Conservation (phyloP, 1,140 invertebrate genomes). For the Ditylenchus dipsaci region DNA sequence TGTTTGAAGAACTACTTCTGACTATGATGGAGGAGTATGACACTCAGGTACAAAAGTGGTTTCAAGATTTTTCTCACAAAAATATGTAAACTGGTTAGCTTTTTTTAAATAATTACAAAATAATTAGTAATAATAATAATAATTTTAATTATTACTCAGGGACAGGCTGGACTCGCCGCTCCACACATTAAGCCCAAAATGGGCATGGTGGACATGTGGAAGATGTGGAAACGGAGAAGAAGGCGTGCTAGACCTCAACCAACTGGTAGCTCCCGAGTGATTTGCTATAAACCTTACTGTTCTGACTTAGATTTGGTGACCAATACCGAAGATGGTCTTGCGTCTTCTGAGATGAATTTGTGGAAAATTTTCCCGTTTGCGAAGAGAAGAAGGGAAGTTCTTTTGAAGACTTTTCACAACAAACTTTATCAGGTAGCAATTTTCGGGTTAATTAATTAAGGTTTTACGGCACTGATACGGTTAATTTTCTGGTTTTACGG, state of each 20-base stretch:
- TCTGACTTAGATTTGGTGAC: too few relatives aligned
- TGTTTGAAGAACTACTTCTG: conserved; percentile 54
- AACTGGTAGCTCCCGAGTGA: not conserved
- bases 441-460: not conserved
- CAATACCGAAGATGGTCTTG: conserved; percentile 1
- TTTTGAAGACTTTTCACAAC: conserved; percentile 29
- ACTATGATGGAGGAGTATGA: conserved; percentile 53
- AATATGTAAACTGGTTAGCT: too few relatives aligned
- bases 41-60: too few relatives aligned
- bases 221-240: conserved; percentile 41
- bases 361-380: conserved; percentile 45
- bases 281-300: too few relatives aligned
- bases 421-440: conserved; percentile 34
- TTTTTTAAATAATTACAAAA: too few relatives aligned
- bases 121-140: too few relatives aligned
- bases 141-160: too few relatives aligned
- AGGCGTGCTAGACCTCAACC: not conserved
- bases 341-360: conserved; percentile 25
- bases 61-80: too few relatives aligned
- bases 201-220: conserved; percentile 39
- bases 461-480: too few relatives aligned
- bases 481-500: too few relatives aligned
- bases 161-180: conserved; percentile 29
- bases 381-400: conserved; percentile 37
- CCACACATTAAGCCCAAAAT: conserved; percentile 44